Conservation (phyloP, 2,888 invertebrate species). For the Eurois occulta region DNA sequence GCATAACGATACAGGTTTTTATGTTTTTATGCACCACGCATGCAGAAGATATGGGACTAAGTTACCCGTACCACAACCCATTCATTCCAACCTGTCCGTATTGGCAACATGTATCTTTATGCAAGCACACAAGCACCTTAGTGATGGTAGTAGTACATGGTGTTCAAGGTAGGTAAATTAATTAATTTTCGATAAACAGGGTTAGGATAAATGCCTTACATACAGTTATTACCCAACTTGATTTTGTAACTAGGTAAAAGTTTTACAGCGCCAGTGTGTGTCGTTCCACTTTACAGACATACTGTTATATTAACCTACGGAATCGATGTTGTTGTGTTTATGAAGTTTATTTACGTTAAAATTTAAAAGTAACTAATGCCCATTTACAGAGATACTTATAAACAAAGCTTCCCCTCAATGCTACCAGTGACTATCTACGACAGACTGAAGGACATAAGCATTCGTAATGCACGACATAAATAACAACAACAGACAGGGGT, state of each 20-base stretch:
- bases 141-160: neutral
- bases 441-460: neutral
- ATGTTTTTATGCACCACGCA: neutral
- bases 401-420: neutral
- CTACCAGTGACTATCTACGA: neutral
- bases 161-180: neutral
- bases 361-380: neutral
- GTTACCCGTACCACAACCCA: neutral
- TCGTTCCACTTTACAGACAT: neutral
- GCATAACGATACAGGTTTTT: neutral
- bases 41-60: neutral
- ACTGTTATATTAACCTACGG: neutral
- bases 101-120: neutral
- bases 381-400: neutral
- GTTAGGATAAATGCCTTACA: neutral
- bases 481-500: neutral
- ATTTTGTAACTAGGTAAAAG: neutral
- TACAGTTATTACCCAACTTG: neutral
- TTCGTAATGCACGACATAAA: conserved; percentile 14
- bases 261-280: neutral
- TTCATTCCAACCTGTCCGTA: neutral
- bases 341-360: neutral
- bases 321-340: conserved; percentile 1
- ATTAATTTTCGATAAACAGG: neutral
- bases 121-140: neutral